phyloP scores from a whole-genome alignment of 1,140 invertebrate species.

The Drosophila repleta region DNA sequence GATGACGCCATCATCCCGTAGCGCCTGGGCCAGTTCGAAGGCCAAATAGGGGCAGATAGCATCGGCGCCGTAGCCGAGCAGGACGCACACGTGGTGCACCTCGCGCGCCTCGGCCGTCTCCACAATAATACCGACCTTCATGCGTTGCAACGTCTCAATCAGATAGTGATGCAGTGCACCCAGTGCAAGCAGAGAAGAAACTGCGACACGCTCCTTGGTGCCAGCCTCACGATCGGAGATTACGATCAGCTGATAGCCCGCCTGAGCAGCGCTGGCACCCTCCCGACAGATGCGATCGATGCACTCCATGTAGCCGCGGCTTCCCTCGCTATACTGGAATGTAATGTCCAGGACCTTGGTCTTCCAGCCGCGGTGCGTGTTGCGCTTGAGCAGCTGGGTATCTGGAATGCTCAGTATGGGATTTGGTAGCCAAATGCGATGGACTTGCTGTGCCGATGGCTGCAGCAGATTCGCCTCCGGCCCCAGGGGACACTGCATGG shows the following conservation, averaged over 20 bases:
- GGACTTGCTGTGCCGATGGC: conserved; percentile 94
- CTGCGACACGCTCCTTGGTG: conserved; percentile 88
- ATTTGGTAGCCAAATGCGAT: conserved; percentile 96
- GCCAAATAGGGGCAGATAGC: conserved; percentile 99
- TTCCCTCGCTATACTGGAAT: conserved; percentile 90
- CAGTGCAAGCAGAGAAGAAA: conserved; percentile 93
- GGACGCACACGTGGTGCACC: conserved; percentile 98
- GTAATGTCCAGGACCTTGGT: conserved; percentile 96
- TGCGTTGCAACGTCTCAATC: conserved; percentile 96
- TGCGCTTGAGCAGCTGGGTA: conserved; percentile 93
- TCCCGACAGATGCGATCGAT: conserved; percentile 92
- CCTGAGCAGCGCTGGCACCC: conserved; percentile 91
- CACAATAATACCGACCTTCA: conserved; percentile 97
- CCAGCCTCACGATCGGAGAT: conserved; percentile 93
- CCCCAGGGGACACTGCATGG: conserved; percentile 94
- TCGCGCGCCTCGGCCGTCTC: conserved; percentile 98
- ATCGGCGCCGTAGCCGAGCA: conserved; percentile 98
- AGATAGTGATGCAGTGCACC: conserved; percentile 97
- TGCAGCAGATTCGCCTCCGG: conserved; percentile 98
- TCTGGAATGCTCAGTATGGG: conserved; percentile 97
- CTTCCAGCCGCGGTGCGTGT: conserved; percentile 95
- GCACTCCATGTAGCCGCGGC: conserved; percentile 90
- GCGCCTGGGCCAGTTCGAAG: conserved; percentile 93
- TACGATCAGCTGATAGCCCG: conserved; percentile 94
- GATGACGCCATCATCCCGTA: conserved; percentile 93